Percentiles rank a stretch among this genome's conserved stretches.
Evolutionary conservation across 2,113 vertebrate species (phyloP).

Genomic region (Scomber colias): DNA sequence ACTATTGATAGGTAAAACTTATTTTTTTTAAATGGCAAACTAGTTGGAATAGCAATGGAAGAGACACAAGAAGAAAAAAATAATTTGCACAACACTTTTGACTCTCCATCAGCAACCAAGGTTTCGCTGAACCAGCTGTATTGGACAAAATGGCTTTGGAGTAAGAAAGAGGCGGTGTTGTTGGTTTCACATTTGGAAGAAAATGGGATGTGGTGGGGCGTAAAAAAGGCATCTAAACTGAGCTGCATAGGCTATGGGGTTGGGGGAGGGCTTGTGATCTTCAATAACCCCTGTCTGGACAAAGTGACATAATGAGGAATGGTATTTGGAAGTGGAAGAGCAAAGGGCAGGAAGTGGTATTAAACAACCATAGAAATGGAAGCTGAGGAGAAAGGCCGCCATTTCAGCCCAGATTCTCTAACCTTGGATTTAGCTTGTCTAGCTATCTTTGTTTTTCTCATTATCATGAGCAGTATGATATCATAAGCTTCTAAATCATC

Average conservation of each 20-base stretch:
- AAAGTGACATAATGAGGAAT: constrained; percentile 71
- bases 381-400: constrained; percentile 24
- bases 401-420: constrained; percentile 29
- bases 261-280: constrained; percentile 35
- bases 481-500: constrained; percentile 65
- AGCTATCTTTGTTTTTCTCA: constrained; percentile 65
- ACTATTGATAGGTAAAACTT: too few species aligned
- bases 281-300: constrained; percentile 48
- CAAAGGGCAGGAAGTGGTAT: constrained; percentile 58
- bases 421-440: constrained; percentile 66
- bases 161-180: constrained; percentile 27
- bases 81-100: neutral
- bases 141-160: constrained; percentile 29
- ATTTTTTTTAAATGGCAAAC: neutral
- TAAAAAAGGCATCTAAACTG: constrained; percentile 40
- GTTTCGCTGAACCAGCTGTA: constrained; percentile 55
- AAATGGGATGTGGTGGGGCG: constrained; percentile 44
- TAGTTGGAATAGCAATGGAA: neutral
- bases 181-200: constrained; percentile 23
- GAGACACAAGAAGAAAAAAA: neutral
- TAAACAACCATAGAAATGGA: constrained; percentile 41
- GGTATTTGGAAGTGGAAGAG: constrained; percentile 53
- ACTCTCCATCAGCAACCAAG: neutral
- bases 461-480: constrained; percentile 58
- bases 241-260: constrained; percentile 20